Percentiles rank a stretch among this genome's conserved stretches.
phyloP scores from a whole-genome alignment of 2,888 invertebrate species.

The Euproctis similis region DNA sequence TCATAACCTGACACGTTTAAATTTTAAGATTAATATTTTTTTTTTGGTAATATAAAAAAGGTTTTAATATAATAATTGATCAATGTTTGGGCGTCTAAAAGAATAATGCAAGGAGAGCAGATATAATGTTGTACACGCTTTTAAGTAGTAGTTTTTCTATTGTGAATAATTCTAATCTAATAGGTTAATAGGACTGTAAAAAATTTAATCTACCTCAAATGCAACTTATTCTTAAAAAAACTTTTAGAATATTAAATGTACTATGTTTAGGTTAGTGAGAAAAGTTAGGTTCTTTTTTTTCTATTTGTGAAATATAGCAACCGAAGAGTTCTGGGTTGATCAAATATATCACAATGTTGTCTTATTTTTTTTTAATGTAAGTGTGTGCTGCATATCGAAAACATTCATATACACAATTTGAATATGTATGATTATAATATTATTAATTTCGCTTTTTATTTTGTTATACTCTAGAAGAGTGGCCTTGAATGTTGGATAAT shows the following conservation, averaged over 20 bases:
- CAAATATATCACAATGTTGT: conserved; percentile 34
- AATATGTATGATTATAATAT: conserved; percentile 56
- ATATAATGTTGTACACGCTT: conserved; percentile 60
- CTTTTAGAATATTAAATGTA: conserved; percentile 61
- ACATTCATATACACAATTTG: conserved; percentile 50
- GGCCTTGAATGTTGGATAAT: conserved; percentile 29
- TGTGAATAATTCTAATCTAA: conserved; percentile 70
- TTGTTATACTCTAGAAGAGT: conserved; percentile 39
- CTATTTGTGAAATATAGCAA: conserved; percentile 51
- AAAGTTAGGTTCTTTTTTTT: conserved; percentile 47
- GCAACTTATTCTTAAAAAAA: conserved; percentile 70
- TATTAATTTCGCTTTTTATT: conserved; percentile 42
- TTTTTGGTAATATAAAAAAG: conserved; percentile 33
- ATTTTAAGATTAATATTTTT: conserved; percentile 30
- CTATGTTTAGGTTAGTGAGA: conserved; percentile 70
- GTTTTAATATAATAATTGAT: conserved; percentile 26
- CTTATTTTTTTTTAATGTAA: conserved; percentile 47
- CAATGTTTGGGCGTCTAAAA: conserved; percentile 49
- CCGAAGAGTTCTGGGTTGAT: conserved; percentile 37
- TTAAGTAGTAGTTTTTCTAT: conserved; percentile 55
- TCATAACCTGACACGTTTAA: conserved; percentile 23
- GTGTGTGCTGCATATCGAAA: conserved; percentile 62
- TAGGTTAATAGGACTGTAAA: conserved; percentile 75
- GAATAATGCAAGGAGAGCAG: conserved; percentile 43
- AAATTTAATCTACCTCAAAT: conserved; percentile 75